Evolutionary conservation across 2,888 invertebrate species (phyloP).

Genomic region (Megaustenia siamemsis): DNA sequence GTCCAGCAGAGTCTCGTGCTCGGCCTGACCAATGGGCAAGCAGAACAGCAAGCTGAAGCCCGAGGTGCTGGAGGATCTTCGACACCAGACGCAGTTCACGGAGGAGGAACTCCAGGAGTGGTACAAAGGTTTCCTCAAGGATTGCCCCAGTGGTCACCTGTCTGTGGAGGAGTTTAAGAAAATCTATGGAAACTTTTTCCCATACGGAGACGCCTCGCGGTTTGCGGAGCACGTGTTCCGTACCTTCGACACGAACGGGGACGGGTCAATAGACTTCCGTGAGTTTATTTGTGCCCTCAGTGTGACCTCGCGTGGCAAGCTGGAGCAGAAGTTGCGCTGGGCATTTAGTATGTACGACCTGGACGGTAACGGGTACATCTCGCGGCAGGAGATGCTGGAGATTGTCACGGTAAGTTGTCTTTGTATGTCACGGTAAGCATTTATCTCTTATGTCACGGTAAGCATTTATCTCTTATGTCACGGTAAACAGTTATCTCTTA

Average conservation of each 20-base stretch:
- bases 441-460: too few species aligned
- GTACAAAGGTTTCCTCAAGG: slow-evolving; percentile 98
- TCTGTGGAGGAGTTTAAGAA: slow-evolving; percentile 99
- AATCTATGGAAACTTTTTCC: slow-evolving; percentile 99
- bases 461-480: too few species aligned
- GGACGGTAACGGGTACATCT: slow-evolving; percentile 98
- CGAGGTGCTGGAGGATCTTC: slow-evolving; percentile 96
- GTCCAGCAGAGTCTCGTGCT: too few species aligned
- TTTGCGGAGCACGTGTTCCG: slow-evolving; percentile 98
- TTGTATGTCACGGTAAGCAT: too few species aligned
- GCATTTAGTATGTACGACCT: slow-evolving; percentile 99
- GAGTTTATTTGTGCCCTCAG: slow-evolving; percentile 98
- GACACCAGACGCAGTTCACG: slow-evolving; percentile 97
- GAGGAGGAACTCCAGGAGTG: slow-evolving; percentile 98
- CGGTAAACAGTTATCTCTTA: too few species aligned
- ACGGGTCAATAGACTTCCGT: slow-evolving; percentile 98
- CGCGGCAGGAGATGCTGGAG: slow-evolving; percentile 98
- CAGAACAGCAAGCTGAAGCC: slow-evolving; percentile 99
- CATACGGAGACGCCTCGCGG: slow-evolving; percentile 93
- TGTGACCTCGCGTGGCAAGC: slow-evolving; percentile 96
- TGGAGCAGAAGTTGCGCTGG: slow-evolving; percentile 99
- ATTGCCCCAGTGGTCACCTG: slow-evolving; percentile 97
- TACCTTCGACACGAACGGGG: slow-evolving; percentile 93
- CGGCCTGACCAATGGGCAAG: slow-evolving; percentile 99
- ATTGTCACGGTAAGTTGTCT: slow-evolving; percentile 91